These are phyloP conservation scores for Sicus ferrugineus DNA, from an alignment of 2,888 invertebrate genomes.

Conservation along the genomic window DNA sequence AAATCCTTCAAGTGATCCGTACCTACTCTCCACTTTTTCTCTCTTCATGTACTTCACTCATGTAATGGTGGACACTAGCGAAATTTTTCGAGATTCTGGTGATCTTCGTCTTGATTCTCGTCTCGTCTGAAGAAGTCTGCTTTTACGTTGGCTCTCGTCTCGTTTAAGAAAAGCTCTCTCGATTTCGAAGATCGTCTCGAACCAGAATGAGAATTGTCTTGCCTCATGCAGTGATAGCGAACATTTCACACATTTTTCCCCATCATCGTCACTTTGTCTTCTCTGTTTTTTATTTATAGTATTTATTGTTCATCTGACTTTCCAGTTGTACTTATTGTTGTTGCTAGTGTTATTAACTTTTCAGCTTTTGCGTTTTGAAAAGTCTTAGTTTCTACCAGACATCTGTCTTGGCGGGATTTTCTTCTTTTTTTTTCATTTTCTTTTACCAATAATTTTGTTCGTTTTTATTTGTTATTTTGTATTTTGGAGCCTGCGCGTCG, in stretches of 20 bases:
- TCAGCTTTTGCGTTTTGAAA: neutral
- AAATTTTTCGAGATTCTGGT: too few relatives aligned
- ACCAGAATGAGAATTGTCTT: neutral
- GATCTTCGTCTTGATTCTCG: too few relatives aligned
- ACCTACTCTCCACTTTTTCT: too few relatives aligned
- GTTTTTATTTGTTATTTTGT: neutral
- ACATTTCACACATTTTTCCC: conserved; percentile 12
- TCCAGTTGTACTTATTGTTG: neutral
- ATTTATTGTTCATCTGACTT: conserved; percentile 1
- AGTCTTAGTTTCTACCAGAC: neutral
- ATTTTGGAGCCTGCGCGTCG: conserved; percentile 8
- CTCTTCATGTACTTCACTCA: too few relatives aligned
- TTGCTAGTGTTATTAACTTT: conserved; percentile 10
- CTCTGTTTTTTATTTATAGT: neutral
- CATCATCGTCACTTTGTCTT: conserved; percentile 21
- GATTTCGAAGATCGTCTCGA: neutral
- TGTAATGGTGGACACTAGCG: too few relatives aligned
- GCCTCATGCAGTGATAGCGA: neutral
- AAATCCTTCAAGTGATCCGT: too few relatives aligned
- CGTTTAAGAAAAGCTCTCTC: too few relatives aligned
- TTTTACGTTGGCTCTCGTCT: too few relatives aligned
- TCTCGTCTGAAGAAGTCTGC: too few relatives aligned
- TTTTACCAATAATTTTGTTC: neutral
- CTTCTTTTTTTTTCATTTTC: neutral
- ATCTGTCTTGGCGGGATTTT: neutral